Evolutionary conservation across 2,888 invertebrate genomes (phyloP), one percentile per base, ranked within the genome.

Genomic region (Sarcophaga carnaria): DNA sequence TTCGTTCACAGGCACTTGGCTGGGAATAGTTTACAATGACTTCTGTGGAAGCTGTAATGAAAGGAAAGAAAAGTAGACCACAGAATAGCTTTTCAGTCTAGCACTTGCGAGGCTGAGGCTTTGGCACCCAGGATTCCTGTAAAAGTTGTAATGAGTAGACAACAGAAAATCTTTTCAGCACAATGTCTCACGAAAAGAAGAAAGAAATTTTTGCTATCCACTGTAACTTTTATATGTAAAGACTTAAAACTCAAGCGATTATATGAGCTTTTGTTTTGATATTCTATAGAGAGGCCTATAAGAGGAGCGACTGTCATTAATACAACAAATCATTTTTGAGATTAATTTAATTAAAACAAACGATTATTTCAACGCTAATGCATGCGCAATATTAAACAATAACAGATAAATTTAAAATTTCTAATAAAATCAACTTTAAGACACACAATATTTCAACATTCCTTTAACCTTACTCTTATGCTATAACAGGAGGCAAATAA

Each of bases 261-360:
- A 37, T 47, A 1, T 27, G 5, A 25, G 59, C 20, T 25, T 22
- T 71, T 71, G 25, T 75, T 11, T 45, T 22, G 37, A 22, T 20
- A 70, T 64, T 66, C 45, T 60, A 17, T 27, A 47, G 45, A 14
- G 66, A 47, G 72, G 66, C 12, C 12, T 47, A 17, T n/a, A 37
- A 72, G 60, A 62, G 45, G 60, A 62, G 45, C 66, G 25, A 54
- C n/a, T 37, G 62, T 20, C 54, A 69, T 54, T 70, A 69, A 69
- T 69, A 45, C 69, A 69, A 37, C 27, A 77, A 72, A 67, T 54
- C 74, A 74, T 45, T 75, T 54, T 79, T 64, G 74, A 69, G 83
- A 54, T 79, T 79, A 83, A 83, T 83, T 79, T 75, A 79, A 79
- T 79, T 79, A 83, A 83, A 83, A 59, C 69, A 45, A n/a, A 45